Percentiles rank a stretch among this genome's conserved stretches.
Evolutionary conservation across 2,797 vertebrate species (phyloP).

Genomic region (Falco cherrug): DNA sequence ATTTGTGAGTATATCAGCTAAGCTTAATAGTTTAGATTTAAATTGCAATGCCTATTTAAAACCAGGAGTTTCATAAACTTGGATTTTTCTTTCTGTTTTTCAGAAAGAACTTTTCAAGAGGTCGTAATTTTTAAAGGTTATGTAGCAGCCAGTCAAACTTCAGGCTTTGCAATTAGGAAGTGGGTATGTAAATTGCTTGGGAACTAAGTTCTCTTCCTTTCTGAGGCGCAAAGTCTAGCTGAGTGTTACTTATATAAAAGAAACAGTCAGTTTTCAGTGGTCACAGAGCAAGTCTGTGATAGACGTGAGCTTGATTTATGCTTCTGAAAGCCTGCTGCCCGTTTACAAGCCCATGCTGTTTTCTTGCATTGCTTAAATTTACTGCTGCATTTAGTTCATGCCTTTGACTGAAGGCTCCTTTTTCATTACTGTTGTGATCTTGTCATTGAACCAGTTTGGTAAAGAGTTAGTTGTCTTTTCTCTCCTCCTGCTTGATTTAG

Average conservation of each 20-base stretch:
- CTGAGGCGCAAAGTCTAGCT: not conserved
- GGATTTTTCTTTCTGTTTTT: not conserved
- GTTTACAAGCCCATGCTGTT: not conserved
- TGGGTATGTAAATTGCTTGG: not conserved
- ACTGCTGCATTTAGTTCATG: not conserved
- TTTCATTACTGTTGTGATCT: not conserved
- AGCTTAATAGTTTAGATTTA: not conserved
- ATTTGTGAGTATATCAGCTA: not conserved
- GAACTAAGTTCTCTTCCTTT: not conserved
- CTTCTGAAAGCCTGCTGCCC: not conserved
- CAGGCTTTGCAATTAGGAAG: not conserved
- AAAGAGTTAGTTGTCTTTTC: not conserved
- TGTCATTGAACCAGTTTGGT: not conserved
- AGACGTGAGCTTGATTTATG: not conserved
- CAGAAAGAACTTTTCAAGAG: not conserved
- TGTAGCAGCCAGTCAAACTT: not conserved
- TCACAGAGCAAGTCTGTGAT: not conserved
- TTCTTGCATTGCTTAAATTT: not conserved
- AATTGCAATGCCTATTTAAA: not conserved
- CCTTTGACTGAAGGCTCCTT: not conserved
- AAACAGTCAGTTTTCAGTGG: not conserved
- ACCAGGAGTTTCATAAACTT: not conserved
- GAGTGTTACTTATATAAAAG: not conserved
- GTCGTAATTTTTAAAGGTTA: not conserved
- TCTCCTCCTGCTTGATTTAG: not conserved